Percentiles rank a stretch among this genome's conserved stretches.
Evolutionary conservation across 2,113 vertebrate species (phyloP).

Genomic region (Gnathonemus longibarbis): DNA sequence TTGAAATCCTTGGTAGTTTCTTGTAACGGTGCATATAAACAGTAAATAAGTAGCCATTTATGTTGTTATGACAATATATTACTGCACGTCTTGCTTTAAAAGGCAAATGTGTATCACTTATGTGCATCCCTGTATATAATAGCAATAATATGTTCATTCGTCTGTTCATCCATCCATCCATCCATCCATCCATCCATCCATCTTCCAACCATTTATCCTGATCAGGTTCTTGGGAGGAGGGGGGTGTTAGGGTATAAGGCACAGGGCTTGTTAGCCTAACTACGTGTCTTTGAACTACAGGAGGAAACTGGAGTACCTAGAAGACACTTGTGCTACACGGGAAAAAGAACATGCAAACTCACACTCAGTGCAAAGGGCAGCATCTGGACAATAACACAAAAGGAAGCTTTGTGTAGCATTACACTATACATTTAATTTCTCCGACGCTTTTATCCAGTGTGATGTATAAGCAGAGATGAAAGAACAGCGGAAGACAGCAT

Average conservation of each 20-base stretch:
- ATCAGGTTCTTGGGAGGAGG: not conserved
- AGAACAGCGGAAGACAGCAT: not conserved
- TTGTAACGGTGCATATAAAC: not conserved
- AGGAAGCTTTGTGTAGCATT: not conserved
- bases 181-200: not conserved
- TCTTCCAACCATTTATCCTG: not conserved
- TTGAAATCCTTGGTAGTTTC: not conserved
- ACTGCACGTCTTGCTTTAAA: not conserved
- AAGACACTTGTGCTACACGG: not conserved
- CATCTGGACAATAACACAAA: not conserved
- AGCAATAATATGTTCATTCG: not conserved
- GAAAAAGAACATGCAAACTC: not conserved
- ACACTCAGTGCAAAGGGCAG: not conserved
- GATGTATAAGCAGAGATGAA: not conserved
- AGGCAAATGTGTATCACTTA: not conserved
- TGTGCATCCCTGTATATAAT: not conserved
- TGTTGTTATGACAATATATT: not conserved
- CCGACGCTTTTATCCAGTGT: not conserved
- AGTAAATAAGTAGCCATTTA: not conserved
- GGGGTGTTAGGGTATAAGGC: not conserved
- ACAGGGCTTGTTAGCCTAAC: not conserved
- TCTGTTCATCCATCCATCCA: not conserved
- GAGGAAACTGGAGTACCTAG: not conserved
- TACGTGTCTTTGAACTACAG: too few species aligned
- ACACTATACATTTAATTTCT: not conserved